Percentiles rank a stretch among this genome's conserved stretches.
Conservation (phyloP, 1,140 invertebrate genomes). For the Aphidius gifuensis region DNA sequence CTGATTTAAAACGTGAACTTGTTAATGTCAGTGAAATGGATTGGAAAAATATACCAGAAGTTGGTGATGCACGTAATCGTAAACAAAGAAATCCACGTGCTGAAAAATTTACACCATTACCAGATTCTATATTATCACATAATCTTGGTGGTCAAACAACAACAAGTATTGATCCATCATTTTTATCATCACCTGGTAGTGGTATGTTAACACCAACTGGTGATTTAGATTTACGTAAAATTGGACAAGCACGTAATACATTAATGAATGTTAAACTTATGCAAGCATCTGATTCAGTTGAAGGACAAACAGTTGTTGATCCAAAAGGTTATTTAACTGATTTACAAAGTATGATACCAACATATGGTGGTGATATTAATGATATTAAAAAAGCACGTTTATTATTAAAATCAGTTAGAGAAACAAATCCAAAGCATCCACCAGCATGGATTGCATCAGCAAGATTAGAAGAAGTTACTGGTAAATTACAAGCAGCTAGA, state of each 20-base stretch:
- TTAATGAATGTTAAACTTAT: slow-evolving; percentile 99
- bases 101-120: slow-evolving; percentile 96
- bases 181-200: slow-evolving; percentile 78
- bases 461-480: slow-evolving; percentile 97
- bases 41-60: slow-evolving; percentile 96
- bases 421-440: slow-evolving; percentile 98
- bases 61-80: slow-evolving; percentile 97
- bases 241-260: slow-evolving; percentile 98
- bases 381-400: slow-evolving; percentile 98
- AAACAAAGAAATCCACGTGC: slow-evolving; percentile 92
- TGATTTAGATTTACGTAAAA: slow-evolving; percentile 96
- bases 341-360: slow-evolving; percentile 97
- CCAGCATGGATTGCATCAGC: slow-evolving; percentile 99
- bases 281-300: slow-evolving; percentile 97
- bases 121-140: slow-evolving; percentile 92
- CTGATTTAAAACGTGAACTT: slow-evolving; percentile 93
- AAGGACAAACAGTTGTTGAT: slow-evolving; percentile 98
- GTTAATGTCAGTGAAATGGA: slow-evolving; percentile 85
- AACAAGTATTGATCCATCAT: slow-evolving; percentile 79
- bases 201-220: slow-evolving; percentile 78
- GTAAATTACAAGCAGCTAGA: slow-evolving; percentile 95
- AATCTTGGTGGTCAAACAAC: slow-evolving; percentile 82
- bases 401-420: slow-evolving; percentile 94
- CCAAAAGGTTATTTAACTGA: slow-evolving; percentile 99
- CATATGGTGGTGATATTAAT: slow-evolving; percentile 97